These are phyloP conservation scores for Rhynchotus rufescens DNA, from an alignment of 2,797 vertebrate species.

Conservation along the genomic window DNA sequence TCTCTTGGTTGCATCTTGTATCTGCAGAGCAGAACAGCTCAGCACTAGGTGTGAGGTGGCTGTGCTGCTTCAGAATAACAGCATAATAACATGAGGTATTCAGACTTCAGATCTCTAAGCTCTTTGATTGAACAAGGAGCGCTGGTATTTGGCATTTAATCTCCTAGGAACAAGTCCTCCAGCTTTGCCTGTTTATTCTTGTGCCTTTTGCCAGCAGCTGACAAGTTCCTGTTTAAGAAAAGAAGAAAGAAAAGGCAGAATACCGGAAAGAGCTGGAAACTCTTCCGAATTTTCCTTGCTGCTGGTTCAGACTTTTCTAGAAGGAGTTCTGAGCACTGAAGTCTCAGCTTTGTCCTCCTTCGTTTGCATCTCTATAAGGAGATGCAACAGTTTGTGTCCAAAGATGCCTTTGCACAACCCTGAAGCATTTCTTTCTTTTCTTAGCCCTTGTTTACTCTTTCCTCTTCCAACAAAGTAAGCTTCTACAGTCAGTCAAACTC, in stretches of 20 bases:
- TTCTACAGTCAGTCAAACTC: not conserved
- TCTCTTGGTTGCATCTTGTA: not conserved
- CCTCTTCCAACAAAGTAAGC: not conserved
- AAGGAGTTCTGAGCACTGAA: not conserved
- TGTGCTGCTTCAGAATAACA: not conserved
- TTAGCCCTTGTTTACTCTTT: not conserved
- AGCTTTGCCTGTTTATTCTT: not conserved
- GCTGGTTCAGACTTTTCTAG: not conserved
- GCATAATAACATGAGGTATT: accelerated
- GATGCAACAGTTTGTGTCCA: not conserved
- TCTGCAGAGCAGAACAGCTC: not conserved
- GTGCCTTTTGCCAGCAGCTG: not conserved
- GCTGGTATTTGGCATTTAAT: not conserved
- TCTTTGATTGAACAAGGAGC: not conserved
- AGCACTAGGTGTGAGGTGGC: not conserved
- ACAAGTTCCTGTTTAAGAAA: not conserved
- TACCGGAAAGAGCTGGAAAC: not conserved
- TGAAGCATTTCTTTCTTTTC: not conserved
- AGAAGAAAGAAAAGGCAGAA: not conserved
- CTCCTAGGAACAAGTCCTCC: not conserved
- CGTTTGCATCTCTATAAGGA: not conserved
- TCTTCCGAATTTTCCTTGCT: not conserved
- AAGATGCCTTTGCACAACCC: not conserved
- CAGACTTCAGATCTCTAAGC: not conserved
- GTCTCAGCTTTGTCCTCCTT: not conserved